A percentile compares a stretch with the other conserved stretches of the same genome.
Conservation (phyloP, 2,113 vertebrate species). For the Oncorhynchus gorbuscha region DNA sequence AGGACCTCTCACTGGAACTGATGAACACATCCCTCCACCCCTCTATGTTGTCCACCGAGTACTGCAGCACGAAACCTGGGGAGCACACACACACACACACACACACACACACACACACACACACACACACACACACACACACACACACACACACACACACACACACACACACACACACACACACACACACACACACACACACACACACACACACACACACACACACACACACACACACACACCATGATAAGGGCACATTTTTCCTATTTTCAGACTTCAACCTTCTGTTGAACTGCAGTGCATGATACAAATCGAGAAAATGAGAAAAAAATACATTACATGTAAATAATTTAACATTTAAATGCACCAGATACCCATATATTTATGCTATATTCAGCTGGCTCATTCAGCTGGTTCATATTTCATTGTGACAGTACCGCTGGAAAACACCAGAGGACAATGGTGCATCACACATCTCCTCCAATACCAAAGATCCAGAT, state of each 20-base stretch:
- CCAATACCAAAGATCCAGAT: background rate
- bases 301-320: background rate
- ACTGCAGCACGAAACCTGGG: conserved; percentile 95
- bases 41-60: conserved; percentile 97
- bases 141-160: no score
- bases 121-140: no score
- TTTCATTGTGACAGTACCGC: background rate
- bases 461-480: conserved; percentile 9
- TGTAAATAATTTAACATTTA: no score
- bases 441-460: conserved; percentile 57
- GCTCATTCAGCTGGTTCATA: background rate
- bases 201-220: no score
- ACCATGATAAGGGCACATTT: background rate
- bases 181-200: no score
- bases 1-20: conserved; percentile 91
- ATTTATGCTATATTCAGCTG: no score
- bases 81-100: conserved; percentile 15
- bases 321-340: no score
- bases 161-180: no score
- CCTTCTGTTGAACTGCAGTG: background rate
- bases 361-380: no score
- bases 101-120: background rate
- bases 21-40: conserved; percentile 98
- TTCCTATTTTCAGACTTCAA: no score
- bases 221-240: conserved; percentile 3